Percentiles rank a stretch among this genome's conserved stretches.
Conservation (phyloP, 2,113 vertebrate species). For the Pterocles burchelli region DNA sequence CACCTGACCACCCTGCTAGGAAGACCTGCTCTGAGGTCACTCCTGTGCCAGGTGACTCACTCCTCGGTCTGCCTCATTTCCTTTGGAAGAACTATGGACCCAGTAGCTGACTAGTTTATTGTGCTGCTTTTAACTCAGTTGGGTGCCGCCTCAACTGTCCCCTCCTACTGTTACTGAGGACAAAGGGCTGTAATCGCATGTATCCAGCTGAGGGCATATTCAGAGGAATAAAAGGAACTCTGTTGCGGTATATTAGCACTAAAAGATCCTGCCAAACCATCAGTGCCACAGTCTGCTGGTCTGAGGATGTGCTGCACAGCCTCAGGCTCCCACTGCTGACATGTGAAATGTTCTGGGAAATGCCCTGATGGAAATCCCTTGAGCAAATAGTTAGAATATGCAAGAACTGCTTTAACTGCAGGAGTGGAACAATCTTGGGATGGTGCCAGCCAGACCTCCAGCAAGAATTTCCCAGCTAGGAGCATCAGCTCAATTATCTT, state of each 20-base stretch:
- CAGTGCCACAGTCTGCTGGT: background rate
- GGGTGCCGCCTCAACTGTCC: background rate
- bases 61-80: background rate
- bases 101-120: background rate
- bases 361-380: background rate
- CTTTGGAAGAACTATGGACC: background rate
- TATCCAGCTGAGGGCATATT: background rate
- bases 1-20: too few species aligned
- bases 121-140: background rate
- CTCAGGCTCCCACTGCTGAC: background rate
- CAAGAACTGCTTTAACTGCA: background rate
- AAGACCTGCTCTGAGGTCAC: background rate
- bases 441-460: background rate
- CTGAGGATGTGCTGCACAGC: background rate
- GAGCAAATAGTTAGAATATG: background rate
- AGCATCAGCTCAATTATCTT: background rate
- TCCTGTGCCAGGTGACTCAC: accelerated
- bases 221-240: background rate
- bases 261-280: background rate
- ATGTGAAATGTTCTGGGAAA: background rate
- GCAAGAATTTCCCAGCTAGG: background rate
- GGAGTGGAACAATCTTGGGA: background rate
- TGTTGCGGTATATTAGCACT: background rate
- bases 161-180: background rate
- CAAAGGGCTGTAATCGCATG: background rate